Conservation (phyloP, 2,888 invertebrate genomes). For the Xanthorhoe spadicearia region DNA sequence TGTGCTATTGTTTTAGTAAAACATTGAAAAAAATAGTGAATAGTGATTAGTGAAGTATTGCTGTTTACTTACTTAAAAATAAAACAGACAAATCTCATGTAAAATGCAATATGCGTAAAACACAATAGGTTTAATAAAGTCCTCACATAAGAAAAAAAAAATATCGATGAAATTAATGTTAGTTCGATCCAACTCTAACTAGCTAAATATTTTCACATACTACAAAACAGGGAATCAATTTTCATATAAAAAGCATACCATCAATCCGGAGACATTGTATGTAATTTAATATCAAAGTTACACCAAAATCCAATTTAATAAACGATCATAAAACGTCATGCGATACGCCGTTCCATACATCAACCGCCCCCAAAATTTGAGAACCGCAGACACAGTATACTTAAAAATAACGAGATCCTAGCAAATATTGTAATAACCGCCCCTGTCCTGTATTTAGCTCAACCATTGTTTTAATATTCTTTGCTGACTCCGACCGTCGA, state of each 20-base stretch:
- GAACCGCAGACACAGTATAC: conserved; percentile 70
- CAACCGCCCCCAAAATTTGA: conserved; percentile 63
- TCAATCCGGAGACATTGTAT: not conserved
- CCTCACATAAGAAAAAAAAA: conserved; percentile 82
- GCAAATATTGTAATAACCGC: conserved; percentile 82
- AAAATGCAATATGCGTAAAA: too few relatives aligned
- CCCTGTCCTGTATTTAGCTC: conserved; percentile 63
- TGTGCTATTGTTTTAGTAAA: not conserved
- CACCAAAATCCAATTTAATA: conserved; percentile 31
- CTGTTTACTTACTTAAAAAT: too few relatives aligned
- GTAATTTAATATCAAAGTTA: conserved; percentile 27
- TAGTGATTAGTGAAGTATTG: too few relatives aligned
- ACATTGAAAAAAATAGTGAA: too few relatives aligned
- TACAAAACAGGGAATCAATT: not conserved
- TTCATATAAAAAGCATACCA: not conserved
- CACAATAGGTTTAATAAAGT: too few relatives aligned
- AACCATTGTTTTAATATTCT: conserved; percentile 74
- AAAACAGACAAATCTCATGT: too few relatives aligned
- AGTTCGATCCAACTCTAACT: too few relatives aligned
- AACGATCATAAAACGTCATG: conserved; percentile 34
- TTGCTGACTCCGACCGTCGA: conserved; percentile 64
- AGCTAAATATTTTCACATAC: too few relatives aligned
- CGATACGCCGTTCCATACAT: conserved; percentile 36
- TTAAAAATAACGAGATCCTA: conserved; percentile 84
- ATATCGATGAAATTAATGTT: too few relatives aligned